Evolutionary conservation across 2,888 invertebrate genomes (phyloP).

Genomic region (Baronia brevicornis): DNA sequence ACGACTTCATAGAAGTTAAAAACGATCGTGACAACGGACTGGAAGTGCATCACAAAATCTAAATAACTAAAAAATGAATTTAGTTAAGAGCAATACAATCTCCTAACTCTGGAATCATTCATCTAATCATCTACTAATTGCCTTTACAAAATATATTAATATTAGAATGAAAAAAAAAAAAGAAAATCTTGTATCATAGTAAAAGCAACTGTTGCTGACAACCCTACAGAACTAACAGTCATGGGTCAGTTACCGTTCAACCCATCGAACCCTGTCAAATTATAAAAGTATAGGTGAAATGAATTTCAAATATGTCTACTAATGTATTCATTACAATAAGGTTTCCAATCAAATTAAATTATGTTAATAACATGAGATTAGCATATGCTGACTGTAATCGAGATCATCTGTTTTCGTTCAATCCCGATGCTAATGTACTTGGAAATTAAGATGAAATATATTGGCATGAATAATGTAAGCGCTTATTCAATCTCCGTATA

Average conservation of each 20-base stretch:
- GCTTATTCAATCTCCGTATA: conserved; percentile 6
- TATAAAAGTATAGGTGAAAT: conserved; percentile 50
- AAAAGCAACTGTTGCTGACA: conserved; percentile 22
- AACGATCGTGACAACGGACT: too few species aligned
- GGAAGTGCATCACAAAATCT: too few species aligned
- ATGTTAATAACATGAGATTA: conserved; percentile 11
- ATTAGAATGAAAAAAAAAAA: conserved; percentile 7
- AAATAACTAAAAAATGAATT: too few species aligned
- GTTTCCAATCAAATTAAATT: conserved; percentile 9
- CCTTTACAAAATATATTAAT: conserved; percentile 6
- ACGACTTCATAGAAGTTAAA: too few species aligned
- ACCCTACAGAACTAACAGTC: conserved; percentile 30
- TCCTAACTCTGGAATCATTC: too few species aligned
- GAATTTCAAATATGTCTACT: conserved; percentile 42
- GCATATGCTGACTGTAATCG: conserved; percentile 7
- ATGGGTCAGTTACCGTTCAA: conserved; percentile 39
- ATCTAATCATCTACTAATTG: too few species aligned
- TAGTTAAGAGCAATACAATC: too few species aligned
- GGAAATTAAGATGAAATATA: conserved; percentile 14
- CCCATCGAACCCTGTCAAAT: conserved; percentile 51
- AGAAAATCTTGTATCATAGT: conserved; percentile 1
- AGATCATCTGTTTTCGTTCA: conserved; percentile 9
- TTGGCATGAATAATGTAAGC: conserved; percentile 14
- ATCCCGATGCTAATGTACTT: conserved; percentile 15
- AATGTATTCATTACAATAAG: conserved; percentile 14